Evolutionary conservation across 2,888 invertebrate species (phyloP), one percentile per base, ranked within the genome.

Genomic region (Athalia rosae): DNA sequence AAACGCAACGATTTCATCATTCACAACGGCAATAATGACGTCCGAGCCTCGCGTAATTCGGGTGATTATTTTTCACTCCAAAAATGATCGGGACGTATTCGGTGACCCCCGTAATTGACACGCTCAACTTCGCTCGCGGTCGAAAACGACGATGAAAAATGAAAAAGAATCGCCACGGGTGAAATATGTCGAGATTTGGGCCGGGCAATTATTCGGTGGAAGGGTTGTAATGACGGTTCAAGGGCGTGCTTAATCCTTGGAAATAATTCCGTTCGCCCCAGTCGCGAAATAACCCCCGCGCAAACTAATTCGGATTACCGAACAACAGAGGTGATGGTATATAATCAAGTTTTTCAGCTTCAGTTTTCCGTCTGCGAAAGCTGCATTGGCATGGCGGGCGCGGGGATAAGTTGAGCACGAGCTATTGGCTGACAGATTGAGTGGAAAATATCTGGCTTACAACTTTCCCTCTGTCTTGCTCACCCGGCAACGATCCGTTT

Each of bases 351-450:
- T 28, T 28, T 28, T 28, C 53, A 28, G 53, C 45, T 53, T 28
- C n/a, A 47, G 4, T 77, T 63, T 76, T 78, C 66, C 79, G 85
- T 85, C 81, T 82, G 79, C 82, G 82, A 83, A 85, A 80, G 77
- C 78, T 77, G 71, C 76, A 13, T 28, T 28, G 28, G 28, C 28
- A 28, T 28, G 28, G 58, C 50, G 45, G 28, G 28, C 28, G 28
- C 28, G 28, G 58, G 50, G 45, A 58, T 47, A 77, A 79, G 80
- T 79, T 74, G 77, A 71, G 62, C 73, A 80, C 82, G 81, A 81
- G 80, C 82, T 82, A 85, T 85, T 81, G 84, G 82, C 79, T 77
- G 79, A 79, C 81, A 85, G 83, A 86, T 86, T 83, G 86, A 84
- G 83, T 80, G 85, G 84, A 86, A 86, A 85, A 86, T 85, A 80